phyloP scores from a whole-genome alignment of 2,113 vertebrate genomes.

The Smithornis capensis region DNA sequence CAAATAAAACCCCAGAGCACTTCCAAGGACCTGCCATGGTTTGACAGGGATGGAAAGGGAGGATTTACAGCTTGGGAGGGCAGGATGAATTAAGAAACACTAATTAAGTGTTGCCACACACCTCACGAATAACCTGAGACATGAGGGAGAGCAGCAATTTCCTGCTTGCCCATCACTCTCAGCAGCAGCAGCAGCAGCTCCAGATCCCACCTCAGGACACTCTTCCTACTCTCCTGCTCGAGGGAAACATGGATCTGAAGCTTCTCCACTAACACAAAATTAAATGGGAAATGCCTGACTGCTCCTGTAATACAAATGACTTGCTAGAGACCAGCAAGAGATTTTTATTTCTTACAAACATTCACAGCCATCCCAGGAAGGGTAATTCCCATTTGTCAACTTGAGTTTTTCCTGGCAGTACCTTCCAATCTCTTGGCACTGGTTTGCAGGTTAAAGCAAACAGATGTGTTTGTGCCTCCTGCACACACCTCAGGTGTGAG shows the following conservation, averaged over 20 bases:
- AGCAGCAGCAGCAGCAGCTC: not conserved
- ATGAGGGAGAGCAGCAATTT: not conserved
- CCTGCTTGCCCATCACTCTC: not conserved
- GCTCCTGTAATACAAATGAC: constrained; percentile 12
- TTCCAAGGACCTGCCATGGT: not conserved
- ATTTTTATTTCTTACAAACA: constrained; percentile 45
- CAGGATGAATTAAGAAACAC: not conserved
- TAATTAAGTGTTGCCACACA: not conserved
- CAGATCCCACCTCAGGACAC: rapidly evolving
- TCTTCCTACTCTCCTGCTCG: not conserved
- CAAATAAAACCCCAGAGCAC: not conserved
- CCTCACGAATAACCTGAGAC: rapidly evolving
- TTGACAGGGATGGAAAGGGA: rapidly evolving
- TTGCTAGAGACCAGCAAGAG: constrained; percentile 23
- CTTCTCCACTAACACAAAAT: not conserved
- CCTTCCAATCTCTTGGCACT: constrained; percentile 34
- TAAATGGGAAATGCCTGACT: not conserved
- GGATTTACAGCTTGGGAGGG: not conserved
- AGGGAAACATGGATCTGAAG: not conserved
- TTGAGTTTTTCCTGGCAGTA: constrained; percentile 61
- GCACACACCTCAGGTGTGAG: constrained; percentile 24
- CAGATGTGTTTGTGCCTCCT: not conserved
- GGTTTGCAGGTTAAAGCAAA: not conserved
- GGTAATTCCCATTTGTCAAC: constrained; percentile 57
- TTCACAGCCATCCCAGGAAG: constrained; percentile 45